phyloP scores from a whole-genome alignment of 2,113 vertebrate species.

The Mustelus asterias region DNA sequence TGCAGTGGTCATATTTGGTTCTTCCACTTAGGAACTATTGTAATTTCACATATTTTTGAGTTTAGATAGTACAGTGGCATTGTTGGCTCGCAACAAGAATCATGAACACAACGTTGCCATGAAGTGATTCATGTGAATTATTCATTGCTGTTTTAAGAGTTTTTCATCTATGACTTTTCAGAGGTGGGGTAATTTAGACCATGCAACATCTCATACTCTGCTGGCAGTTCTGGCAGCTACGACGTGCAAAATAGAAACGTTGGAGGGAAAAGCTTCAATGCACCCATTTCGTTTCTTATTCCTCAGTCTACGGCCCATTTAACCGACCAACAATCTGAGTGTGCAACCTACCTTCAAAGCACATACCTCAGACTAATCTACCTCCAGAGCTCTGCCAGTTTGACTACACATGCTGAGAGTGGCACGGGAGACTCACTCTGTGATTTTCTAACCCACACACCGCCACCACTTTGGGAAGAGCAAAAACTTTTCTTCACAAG shows the following conservation, averaged over 20 bases:
- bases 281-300: background rate
- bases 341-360: background rate
- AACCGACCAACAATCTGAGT: background rate
- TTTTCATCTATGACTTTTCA: background rate
- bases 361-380: background rate
- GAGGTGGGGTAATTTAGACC: background rate
- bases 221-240: background rate
- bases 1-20: background rate
- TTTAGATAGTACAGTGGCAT: background rate
- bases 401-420: background rate
- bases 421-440: background rate
- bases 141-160: background rate
- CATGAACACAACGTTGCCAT: background rate
- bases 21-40: background rate
- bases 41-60: background rate
- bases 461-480: background rate
- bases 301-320: background rate
- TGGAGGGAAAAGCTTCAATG: background rate
- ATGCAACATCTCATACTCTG: background rate
- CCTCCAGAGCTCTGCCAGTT: background rate
- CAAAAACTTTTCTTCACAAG: background rate
- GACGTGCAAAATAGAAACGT: background rate
- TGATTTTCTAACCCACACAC: background rate
- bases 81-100: background rate
- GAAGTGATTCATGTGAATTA: background rate